Base-by-base conservation (phyloP, 2,888 invertebrate species). In the Crocallis elinguaria region DNA sequence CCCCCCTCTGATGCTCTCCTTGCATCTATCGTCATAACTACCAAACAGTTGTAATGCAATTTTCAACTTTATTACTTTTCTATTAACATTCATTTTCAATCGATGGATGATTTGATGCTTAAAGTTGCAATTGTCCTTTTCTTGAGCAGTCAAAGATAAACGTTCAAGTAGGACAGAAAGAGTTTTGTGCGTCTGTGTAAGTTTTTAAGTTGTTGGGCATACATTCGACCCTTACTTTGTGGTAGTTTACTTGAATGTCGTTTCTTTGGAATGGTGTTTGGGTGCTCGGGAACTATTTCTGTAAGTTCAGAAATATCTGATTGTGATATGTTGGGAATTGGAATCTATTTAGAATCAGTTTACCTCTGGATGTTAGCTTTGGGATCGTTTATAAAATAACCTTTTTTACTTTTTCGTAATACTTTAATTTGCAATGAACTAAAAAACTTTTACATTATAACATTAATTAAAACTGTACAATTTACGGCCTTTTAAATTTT, bases 101-200 rank as follows among this genome's bases (percentile, higher is more conserved):
- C 80, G 60, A 58, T 67, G 64, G 12, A n/a, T 59, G 54, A 70
- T 64, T 63, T 66, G 73, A 72, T 78, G 77, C 81, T 86, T 83
- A 79, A 81, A 75, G 70, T 73, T 75, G 72, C 82, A 77, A 82
- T 88, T 84, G 85, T 87, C 86, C 83, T 88, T 88, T 88, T 90
- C 86, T 83, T 73, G 70, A 79, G 77, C 76, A 78, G 76, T 79
- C 72, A 71, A 75, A 85, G 77, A 84, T 84, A 79, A 84, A 85
- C 73, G 84, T 76, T 75, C 74, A 84, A 89, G 84, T 73, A 71
- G 81, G 86, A 90, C 75, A 72, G 82, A 80, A 78, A 74, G 77
- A 87, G 81, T 86, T 88, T 80, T 76, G 79, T 75, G 74, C 77
- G 71, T 83, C 75, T 79, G 75, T 75, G 83, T 77, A 84, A 86